Base-by-base conservation (phyloP, 23 tunicate species). In the Botrylloides violaceus region DNA sequence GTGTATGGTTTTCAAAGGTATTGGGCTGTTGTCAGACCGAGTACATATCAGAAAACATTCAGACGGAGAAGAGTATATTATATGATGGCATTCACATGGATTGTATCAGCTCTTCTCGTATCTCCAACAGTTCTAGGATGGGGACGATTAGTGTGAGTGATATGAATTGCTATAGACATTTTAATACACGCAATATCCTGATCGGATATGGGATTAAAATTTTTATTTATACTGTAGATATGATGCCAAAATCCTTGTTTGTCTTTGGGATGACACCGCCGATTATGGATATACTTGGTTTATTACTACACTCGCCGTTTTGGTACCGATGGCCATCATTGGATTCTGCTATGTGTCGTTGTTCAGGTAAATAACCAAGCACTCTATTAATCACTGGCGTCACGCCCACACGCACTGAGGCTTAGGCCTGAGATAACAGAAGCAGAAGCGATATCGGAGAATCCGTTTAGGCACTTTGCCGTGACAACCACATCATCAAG, bases 61-160 rank as follows among this genome's bases (percentile, higher is more conserved):
- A 79, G 81, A 3, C 35, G 63, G 37, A 79, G 55, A 55, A 66
- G 76, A 49, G 85, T 80, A 25, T 78, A 79, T 70, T 22, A 65
- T 4, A 83, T 90, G 81, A 77, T 83, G n/a, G 66, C 53, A 0
- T 60, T 53, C 4, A 61, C 74, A 20, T 90, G 97, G 97, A 20
- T 83, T 3, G 83, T 81, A 82, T 90, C 90, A 49, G 66, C 61
- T 47, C 31, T 80, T 9, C 61, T 78, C 6, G 57, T 73, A 3
- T 50, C 81, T 32, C 97, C 97, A 36, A 83, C 97, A 22, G 49
- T 83, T 9, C 36, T 90, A 25, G 97, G 97, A 0, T 90, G 97
- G 97, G 77, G 97, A 26, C 58, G 76, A 7, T 64, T 90, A 0
- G 77, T 39, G 97, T 90, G 71, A 90, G 85, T 81, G 0, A 18